phyloP scores from a whole-genome alignment of 2,888 invertebrate species.

The Holacanthella duospinosa region DNA sequence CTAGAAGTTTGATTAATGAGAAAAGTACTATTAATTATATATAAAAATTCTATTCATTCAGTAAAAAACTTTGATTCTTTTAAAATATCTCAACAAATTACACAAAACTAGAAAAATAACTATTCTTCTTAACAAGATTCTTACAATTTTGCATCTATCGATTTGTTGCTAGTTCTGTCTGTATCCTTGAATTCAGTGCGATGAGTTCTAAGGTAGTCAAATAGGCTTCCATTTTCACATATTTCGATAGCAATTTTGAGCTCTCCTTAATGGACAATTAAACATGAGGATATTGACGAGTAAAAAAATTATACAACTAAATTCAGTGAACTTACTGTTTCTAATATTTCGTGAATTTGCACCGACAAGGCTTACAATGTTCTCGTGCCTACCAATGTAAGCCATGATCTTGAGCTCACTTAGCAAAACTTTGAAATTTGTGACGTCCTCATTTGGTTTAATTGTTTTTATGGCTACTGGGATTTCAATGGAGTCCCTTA shows the following conservation, averaged over 20 bases:
- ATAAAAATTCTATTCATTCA: too few relatives aligned
- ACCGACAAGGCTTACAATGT: constrained; percentile 10
- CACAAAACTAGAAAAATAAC: too few relatives aligned
- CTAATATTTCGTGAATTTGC: constrained; percentile 11
- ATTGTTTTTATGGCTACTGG: neutral
- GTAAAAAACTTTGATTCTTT: too few relatives aligned
- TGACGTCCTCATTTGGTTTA: neutral
- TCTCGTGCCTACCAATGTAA: constrained; percentile 7
- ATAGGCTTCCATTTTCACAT: neutral
- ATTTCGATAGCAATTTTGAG: neutral
- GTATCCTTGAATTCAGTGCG: neutral
- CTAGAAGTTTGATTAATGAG: too few relatives aligned
- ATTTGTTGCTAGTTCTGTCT: neutral
- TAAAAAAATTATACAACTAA: too few relatives aligned
- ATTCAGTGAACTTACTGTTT: neutral
- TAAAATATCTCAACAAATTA: too few relatives aligned
- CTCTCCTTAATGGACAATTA: neutral
- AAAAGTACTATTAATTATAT: neutral
- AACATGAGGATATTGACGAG: neutral
- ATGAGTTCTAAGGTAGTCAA: neutral
- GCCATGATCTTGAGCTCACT: constrained; percentile 13
- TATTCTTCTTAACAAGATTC: too few relatives aligned
- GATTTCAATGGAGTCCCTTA: neutral
- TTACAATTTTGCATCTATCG: too few relatives aligned
- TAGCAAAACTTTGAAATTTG: neutral